Evolutionary conservation across 1,140 invertebrate species (phyloP).

Genomic region (Drosophila nebulosa): DNA sequence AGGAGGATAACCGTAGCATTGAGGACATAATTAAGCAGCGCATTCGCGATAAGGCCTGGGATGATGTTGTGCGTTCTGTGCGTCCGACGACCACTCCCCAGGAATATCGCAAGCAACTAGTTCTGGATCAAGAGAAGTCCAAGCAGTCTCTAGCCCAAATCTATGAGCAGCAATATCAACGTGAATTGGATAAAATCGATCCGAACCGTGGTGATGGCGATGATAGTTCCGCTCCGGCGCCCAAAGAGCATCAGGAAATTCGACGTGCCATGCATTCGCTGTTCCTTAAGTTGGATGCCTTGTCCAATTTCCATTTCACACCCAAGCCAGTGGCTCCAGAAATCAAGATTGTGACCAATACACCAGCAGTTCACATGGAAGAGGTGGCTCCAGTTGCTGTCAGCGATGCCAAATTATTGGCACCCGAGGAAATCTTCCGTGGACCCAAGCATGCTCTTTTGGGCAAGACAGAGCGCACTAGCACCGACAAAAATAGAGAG

Average conservation of each 20-base stretch:
- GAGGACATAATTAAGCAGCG: slow-evolving; percentile 95
- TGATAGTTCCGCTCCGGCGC: slow-evolving; percentile 85
- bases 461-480: slow-evolving; percentile 89
- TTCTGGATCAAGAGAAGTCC: slow-evolving; percentile 97
- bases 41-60: slow-evolving; percentile 97
- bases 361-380: slow-evolving; percentile 95
- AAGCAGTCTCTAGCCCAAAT: slow-evolving; percentile 96
- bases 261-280: slow-evolving; percentile 88
- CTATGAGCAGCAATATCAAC: slow-evolving; percentile 96
- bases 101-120: slow-evolving; percentile 94
- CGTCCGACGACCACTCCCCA: slow-evolving; percentile 92
- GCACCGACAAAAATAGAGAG: slow-evolving; percentile 94
- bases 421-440: slow-evolving; percentile 95
- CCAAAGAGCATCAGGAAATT: slow-evolving; percentile 89
- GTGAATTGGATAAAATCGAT: slow-evolving; percentile 87
- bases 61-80: slow-evolving; percentile 95
- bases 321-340: slow-evolving; percentile 93
- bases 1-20: slow-evolving; percentile 91
- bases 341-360: slow-evolving; percentile 94
- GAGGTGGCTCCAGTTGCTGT: slow-evolving; percentile 95
- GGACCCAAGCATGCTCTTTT: slow-evolving; percentile 90
- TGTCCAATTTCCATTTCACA: slow-evolving; percentile 97
- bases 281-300: slow-evolving; percentile 94
- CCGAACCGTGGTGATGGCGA: slow-evolving; percentile 82
- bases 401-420: slow-evolving; percentile 92